Evolutionary conservation across 2,113 vertebrate species (phyloP).

Genomic region (Caracal caracal): DNA sequence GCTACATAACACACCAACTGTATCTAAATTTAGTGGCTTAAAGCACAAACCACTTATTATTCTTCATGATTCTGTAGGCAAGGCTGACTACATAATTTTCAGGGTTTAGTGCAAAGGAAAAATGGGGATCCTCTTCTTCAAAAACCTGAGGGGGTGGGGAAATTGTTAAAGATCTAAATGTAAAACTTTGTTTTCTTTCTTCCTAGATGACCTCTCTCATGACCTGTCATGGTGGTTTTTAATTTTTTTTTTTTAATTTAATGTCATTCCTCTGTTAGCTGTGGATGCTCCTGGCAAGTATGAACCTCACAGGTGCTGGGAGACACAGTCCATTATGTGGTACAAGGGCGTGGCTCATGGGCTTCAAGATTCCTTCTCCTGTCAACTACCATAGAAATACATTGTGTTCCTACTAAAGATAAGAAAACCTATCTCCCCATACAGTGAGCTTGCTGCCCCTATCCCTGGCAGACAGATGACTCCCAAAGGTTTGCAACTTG

Average conservation of each 20-base stretch:
- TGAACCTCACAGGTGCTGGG: neutral
- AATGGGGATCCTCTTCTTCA: neutral
- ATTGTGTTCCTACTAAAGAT: fast-evolving
- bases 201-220: fast-evolving
- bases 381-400: neutral
- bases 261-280: neutral
- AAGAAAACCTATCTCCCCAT: neutral
- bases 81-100: neutral
- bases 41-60: neutral
- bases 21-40: neutral
- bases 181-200: neutral
- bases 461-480: neutral
- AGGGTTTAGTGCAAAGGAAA: neutral
- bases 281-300: neutral
- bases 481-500: neutral
- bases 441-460: fast-evolving
- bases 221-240: neutral
- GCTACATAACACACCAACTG: neutral
- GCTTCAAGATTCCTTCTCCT: neutral
- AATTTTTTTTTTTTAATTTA: neutral
- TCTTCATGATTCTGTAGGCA: neutral
- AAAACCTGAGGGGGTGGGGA: neutral
- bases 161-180: neutral
- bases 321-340: neutral
- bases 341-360: fast-evolving